Conservation (phyloP, 2,113 vertebrate species). For the Toxotes jaculatrix region DNA sequence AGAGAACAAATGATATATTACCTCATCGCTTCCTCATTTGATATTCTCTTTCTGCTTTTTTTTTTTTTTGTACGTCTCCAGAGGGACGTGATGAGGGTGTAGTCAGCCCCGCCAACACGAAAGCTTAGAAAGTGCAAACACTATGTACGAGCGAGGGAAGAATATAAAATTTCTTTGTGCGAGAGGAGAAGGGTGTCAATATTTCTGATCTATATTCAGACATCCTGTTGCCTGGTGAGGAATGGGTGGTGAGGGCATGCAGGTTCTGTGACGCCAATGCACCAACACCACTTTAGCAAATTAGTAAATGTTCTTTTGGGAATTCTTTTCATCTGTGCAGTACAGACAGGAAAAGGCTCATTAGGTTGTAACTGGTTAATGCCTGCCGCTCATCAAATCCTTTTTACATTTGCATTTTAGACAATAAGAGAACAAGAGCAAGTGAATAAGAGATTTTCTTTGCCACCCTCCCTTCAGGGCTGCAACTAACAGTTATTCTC, state of each 20-base stretch:
- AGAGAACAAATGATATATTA: slow-evolving; percentile 56
- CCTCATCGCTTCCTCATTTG: slow-evolving; percentile 52
- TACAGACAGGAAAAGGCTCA: not conserved
- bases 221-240: slow-evolving; percentile 49
- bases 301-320: slow-evolving; percentile 14
- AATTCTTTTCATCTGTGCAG: not conserved
- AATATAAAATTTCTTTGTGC: slow-evolving; percentile 36
- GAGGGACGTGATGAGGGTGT: slow-evolving; percentile 40
- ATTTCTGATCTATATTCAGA: slow-evolving; percentile 63
- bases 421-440: not conserved
- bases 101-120: slow-evolving; percentile 35
- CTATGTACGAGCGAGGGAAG: slow-evolving; percentile 23
- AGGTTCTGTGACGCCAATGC: slow-evolving; percentile 9
- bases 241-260: slow-evolving; percentile 1
- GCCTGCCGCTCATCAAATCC: not conserved
- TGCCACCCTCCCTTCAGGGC: no score
- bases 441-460: not conserved
- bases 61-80: slow-evolving; percentile 16
- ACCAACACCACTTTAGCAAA: slow-evolving; percentile 30
- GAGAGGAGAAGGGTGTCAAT: slow-evolving; percentile 53
- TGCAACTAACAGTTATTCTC: no score
- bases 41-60: slow-evolving; percentile 31
- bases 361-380: not conserved
- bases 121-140: slow-evolving; percentile 46
- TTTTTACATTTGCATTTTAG: not conserved